Evolutionary conservation across 2,797 vertebrate species (phyloP).

Genomic region (Rhynchonycteris naso): DNA sequence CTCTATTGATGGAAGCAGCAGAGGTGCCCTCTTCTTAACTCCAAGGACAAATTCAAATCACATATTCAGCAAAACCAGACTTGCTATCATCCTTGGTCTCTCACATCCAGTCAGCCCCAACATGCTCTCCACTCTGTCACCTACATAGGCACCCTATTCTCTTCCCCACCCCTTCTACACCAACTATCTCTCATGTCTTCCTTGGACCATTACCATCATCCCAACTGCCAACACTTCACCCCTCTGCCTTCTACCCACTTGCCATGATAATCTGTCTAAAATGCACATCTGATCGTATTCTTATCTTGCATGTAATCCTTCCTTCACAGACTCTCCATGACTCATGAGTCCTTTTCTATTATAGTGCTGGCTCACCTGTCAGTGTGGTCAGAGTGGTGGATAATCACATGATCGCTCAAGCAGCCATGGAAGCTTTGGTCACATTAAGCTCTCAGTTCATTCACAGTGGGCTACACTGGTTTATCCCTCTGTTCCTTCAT

Average conservation of each 20-base stretch:
- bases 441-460: background rate
- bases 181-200: background rate
- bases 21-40: background rate
- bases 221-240: background rate
- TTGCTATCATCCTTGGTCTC: background rate
- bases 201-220: background rate
- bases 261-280: background rate
- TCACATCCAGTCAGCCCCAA: background rate
- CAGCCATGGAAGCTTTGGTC: background rate
- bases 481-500: background rate
- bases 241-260: background rate
- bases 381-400: background rate
- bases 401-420: background rate
- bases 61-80: background rate
- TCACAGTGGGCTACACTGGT: no score
- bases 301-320: background rate
- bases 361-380: background rate
- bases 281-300: background rate
- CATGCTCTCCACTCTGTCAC: background rate
- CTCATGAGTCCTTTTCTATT: background rate
- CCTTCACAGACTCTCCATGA: background rate
- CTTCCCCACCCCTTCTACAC: background rate
- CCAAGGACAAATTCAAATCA: background rate
- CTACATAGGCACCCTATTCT: background rate
- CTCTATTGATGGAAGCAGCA: background rate